phyloP scores from a whole-genome alignment of 2,797 vertebrate species.

The Cossypha polioptera region DNA sequence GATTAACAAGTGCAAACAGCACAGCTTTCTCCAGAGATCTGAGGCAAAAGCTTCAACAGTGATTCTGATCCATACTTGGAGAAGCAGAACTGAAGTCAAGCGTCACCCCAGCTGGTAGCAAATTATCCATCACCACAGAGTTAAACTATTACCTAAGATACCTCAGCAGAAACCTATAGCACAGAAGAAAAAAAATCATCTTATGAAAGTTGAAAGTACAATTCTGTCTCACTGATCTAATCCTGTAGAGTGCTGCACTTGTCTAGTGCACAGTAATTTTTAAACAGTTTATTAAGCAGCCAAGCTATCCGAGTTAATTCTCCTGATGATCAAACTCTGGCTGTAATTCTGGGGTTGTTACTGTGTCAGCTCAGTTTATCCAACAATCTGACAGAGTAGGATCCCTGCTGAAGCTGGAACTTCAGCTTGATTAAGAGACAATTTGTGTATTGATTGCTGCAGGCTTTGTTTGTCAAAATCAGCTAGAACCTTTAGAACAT shows the following conservation, averaged over 20 bases:
- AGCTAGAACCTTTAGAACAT: not conserved
- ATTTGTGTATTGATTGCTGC: not conserved
- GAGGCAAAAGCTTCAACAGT: not conserved
- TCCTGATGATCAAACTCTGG: not conserved
- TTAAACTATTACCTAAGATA: not conserved
- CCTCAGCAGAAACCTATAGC: not conserved
- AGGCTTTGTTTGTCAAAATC: not conserved
- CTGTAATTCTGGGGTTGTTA: not conserved
- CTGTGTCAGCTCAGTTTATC: not conserved
- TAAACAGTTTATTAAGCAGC: not conserved
- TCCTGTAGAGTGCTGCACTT: not conserved
- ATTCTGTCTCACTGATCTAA: not conserved
- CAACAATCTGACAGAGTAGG: fast-evolving
- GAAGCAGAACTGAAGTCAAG: not conserved
- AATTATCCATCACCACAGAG: not conserved
- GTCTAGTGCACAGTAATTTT: fast-evolving
- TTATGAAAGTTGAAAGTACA: not conserved
- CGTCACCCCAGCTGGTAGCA: fast-evolving
- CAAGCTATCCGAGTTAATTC: not conserved
- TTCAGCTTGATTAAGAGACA: not conserved
- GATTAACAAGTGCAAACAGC: not conserved
- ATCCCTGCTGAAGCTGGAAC: not conserved
- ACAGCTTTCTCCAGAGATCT: not conserved
- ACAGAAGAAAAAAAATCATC: not conserved
- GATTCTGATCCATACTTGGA: not conserved